Evolutionary conservation across 2,797 vertebrate species (phyloP), one percentile per base, ranked within the genome.

Genomic region (Pseudochirops cupreus): DNA sequence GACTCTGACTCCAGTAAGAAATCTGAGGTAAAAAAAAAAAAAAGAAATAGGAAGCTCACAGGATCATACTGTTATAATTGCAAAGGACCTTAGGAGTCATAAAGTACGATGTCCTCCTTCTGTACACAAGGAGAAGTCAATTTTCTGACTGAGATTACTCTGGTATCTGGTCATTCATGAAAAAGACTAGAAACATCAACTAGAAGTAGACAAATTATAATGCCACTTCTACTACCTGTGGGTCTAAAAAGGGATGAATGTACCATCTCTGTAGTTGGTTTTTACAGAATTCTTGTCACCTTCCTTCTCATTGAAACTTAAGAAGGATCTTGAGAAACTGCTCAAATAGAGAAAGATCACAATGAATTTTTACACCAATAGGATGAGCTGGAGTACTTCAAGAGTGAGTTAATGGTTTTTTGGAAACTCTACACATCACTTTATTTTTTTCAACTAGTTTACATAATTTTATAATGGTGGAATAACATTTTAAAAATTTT

Each of bases 401-500:
- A 98, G 98, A 95, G 96, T 96, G 97, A 98, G 93, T 96, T 96
- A 96, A 98, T 95, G 97, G 98, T 91, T 3, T 62, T 93, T 98
- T 97, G 96, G 97, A 98, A 98, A 97, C 56, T 96, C 93, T 95
- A 91, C 92, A 96, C 91, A 59, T 94, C 95, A 97, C 96, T 97
- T 56, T 93, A 53, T 93, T 46, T 97, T 97, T 96, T 97, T 97
- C 96, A 97, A 98, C 98, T 99, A 99, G 97, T 96, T 98, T 98
- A 98, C 96, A 99, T 98, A 97, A 94, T 96, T 98, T 97, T 93
- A 98, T 97, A 98, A 98, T 98, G 98, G 98, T 98, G 98, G 98
- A 98, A 99, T 97, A 98, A 99, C 98, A 98, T 98, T 99, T 99
- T 99, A 99, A 99, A 98, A 99, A 99, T 99, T 99, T 99, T 99